Conservation (phyloP, 2,797 vertebrate genomes). For the Saxicola maurus region DNA sequence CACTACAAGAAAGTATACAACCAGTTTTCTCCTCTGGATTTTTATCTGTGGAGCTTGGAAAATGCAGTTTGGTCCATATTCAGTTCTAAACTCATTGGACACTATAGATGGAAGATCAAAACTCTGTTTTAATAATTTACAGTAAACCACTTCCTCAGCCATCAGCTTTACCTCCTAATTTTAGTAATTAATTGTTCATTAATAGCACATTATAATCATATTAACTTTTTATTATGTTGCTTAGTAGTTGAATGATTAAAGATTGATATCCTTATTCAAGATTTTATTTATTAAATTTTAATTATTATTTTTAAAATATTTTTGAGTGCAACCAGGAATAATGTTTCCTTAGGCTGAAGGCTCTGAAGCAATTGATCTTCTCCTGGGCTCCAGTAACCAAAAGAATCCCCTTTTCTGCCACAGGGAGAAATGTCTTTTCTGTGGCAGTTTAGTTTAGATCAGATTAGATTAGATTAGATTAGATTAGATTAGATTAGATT, state of each 20-base stretch:
- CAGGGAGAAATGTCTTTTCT: neutral
- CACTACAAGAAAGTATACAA: neutral
- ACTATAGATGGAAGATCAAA: neutral
- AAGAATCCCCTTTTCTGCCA: neutral
- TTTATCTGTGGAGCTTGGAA: neutral
- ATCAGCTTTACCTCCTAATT: neutral
- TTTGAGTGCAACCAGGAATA: neutral
- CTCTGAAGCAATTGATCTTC: neutral
- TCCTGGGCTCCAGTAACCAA: neutral
- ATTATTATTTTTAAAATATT: neutral
- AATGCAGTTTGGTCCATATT: neutral
- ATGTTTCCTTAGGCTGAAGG: neutral
- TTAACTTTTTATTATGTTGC: constrained; percentile 11
- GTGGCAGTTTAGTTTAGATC: neutral
- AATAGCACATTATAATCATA: neutral
- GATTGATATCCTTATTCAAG: neutral
- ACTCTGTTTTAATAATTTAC: neutral
- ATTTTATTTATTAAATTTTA: constrained; percentile 4
- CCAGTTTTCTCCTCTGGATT: neutral
- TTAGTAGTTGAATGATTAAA: neutral
- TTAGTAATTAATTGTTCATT: constrained; percentile 39
- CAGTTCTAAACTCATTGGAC: neutral
- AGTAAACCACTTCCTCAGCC: neutral
- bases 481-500: neutral
- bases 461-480: neutral